Evolutionary conservation across 2,797 vertebrate species (phyloP), one percentile per base, ranked within the genome.

Genomic region (Myotis vivesi): DNA sequence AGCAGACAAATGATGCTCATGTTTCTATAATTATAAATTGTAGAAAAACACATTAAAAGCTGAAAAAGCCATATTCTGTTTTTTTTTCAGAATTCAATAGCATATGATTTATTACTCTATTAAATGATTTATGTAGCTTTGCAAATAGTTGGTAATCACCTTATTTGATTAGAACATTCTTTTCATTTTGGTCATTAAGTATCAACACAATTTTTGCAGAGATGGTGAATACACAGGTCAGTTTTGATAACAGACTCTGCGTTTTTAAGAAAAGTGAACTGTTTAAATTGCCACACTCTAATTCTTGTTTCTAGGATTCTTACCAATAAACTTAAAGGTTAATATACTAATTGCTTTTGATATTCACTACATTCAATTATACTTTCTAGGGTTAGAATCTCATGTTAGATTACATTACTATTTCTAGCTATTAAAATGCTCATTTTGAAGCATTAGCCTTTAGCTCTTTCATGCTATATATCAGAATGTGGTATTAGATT

Each of bases 21-120:
- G 22, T 83, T 79, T 95, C 30, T 81, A 51, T 86, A 97, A 95
- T 94, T 95, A 93, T 84, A 89, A 95, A 81, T 73, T 89, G 19
- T 91, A 77, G 92, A 95, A 96, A 89, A 59, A 4, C n/a, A 57
- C 28, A n/a, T 94, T 94, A 94, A 94, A 82, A 93, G 77, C 66
- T 41, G 64, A 95, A 94, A 68, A 36, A 72, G 44, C 71, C 25
- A 62, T 41, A 81, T 85, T 80, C 68, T 96, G 53, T 38, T 38
- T 38, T 38, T 92, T 87, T 19, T 92, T 87, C n/a, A 87, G 38
- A 33, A 81, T 93, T 91, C 23, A 72, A 20, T 88, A 87, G 71
- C 53, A 30, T 95, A 33, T 73, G 66, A 84, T 89, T 96, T 91
- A 77, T 95, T 71, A 89, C 55, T 75, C 59, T 91, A 75, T 62